Percentiles rank a stretch among this genome's conserved stretches.
Evolutionary conservation across 2,797 vertebrate genomes (phyloP).

Genomic region (Cyprinella venusta): DNA sequence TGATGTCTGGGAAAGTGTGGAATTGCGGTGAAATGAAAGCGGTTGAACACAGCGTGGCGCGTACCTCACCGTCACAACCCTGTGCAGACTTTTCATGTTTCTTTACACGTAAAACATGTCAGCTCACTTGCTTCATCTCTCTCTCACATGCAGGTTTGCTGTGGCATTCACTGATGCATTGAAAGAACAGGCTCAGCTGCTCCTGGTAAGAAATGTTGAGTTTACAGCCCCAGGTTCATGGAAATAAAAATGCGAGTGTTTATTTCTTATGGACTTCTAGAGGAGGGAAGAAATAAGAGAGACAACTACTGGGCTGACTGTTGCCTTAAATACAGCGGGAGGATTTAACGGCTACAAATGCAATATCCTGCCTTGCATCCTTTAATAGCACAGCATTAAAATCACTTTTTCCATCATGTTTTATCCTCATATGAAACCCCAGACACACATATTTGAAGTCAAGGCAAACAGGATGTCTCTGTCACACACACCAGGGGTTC

Average conservation of each 20-base stretch:
- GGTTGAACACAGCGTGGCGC: background rate
- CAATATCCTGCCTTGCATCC: slow-evolving; percentile 60
- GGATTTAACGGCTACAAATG: slow-evolving; percentile 66
- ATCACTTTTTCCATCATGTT: slow-evolving; percentile 69
- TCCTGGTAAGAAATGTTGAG: slow-evolving; percentile 82
- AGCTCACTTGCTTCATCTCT: slow-evolving; percentile 28
- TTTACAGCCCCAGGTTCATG: background rate
- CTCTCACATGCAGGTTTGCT: slow-evolving; percentile 83
- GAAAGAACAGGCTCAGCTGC: slow-evolving; percentile 80
- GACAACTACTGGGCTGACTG: slow-evolving; percentile 27
- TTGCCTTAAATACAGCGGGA: slow-evolving; percentile 64
- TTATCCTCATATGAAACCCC: slow-evolving; percentile 71
- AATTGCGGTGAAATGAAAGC: slow-evolving; percentile 25
- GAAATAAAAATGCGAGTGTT: background rate
- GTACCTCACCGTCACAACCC: background rate
- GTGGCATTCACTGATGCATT: slow-evolving; percentile 89
- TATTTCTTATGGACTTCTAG: background rate
- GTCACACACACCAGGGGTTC: slow-evolving; percentile 64
- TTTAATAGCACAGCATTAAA: slow-evolving; percentile 69
- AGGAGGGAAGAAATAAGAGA: background rate
- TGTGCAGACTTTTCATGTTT: slow-evolving; percentile 2
- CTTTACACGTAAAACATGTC: slow-evolving; percentile 17
- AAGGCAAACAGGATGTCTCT: slow-evolving; percentile 63
- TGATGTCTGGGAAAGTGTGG: slow-evolving; percentile 32
- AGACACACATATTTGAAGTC: slow-evolving; percentile 1